phyloP scores from a whole-genome alignment of 2,888 invertebrate genomes.

The Bimastos eiseni region DNA sequence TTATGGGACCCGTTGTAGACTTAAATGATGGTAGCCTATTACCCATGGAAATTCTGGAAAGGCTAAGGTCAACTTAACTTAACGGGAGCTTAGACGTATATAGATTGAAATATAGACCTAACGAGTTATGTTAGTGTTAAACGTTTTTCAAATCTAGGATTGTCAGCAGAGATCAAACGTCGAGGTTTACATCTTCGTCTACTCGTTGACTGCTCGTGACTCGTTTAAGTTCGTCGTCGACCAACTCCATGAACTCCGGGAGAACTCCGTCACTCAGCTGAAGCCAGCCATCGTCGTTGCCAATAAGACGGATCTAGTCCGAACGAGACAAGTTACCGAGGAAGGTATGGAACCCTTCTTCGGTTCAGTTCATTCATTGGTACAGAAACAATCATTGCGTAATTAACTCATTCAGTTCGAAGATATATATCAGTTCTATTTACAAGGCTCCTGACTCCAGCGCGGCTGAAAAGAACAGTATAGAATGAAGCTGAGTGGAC shows the following conservation, averaged over 20 bases:
- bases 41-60: no score
- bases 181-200: constrained; percentile 88
- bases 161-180: constrained; percentile 57
- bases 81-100: no score
- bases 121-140: not conserved
- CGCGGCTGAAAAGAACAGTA: no score
- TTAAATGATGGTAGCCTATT: no score
- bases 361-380: no score
- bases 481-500: no score
- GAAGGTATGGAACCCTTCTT: constrained; percentile 69
- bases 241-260: constrained; percentile 81
- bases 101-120: not conserved
- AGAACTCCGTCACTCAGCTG: constrained; percentile 69
- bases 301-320: constrained; percentile 88
- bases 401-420: no score
- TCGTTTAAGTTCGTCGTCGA: constrained; percentile 84
- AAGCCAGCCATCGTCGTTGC: constrained; percentile 88
- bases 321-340: constrained; percentile 79
- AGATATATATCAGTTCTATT: no score
- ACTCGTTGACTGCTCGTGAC: constrained; percentile 81
- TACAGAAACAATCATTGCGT: no score
- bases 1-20: no score
- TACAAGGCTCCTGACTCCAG: no score
- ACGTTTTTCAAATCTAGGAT: not conserved
- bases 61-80: no score